A percentile compares a stretch with the other conserved stretches of the same genome.
These are phyloP conservation scores for Phthorimaea operculella DNA, from an alignment of 1,140 invertebrate genomes.

Conservation along the genomic window DNA sequence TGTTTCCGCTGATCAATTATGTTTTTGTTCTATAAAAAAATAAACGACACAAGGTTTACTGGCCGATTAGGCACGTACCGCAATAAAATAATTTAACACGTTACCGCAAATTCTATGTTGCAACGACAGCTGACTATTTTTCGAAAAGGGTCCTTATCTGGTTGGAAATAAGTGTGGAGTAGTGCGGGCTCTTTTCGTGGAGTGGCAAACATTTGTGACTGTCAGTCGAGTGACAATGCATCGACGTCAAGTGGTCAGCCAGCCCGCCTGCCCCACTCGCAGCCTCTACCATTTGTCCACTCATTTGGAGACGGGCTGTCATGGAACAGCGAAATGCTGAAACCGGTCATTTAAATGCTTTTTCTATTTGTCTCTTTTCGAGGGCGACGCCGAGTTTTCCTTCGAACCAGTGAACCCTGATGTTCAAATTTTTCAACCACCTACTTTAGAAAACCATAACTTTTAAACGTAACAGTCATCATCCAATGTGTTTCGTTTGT, in stretches of 20 bases:
- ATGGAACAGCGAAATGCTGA: background rate
- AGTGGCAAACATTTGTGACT: slow-evolving; percentile 45
- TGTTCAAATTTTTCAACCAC: too few relatives aligned
- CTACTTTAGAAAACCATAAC: too few relatives aligned
- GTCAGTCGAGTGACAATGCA: slow-evolving; percentile 48
- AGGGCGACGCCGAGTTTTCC: too few relatives aligned
- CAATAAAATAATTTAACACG: slow-evolving; percentile 26
- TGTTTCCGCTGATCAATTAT: slow-evolving; percentile 52
- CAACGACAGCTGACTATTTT: background rate
- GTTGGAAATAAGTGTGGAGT: background rate
- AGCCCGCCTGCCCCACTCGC: slow-evolving; percentile 13
- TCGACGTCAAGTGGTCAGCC: slow-evolving; percentile 35
- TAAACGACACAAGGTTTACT: slow-evolving; percentile 32
- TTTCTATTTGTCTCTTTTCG: too few relatives aligned
- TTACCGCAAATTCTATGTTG: slow-evolving; percentile 15
- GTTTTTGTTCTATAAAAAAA: slow-evolving; percentile 43
- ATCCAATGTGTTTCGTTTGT: too few relatives aligned
- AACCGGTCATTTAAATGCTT: too few relatives aligned
- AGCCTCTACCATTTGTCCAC: slow-evolving; percentile 28
- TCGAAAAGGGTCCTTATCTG: background rate
- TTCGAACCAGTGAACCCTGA: too few relatives aligned
- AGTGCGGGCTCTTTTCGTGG: slow-evolving; percentile 25
- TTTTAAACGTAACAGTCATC: too few relatives aligned
- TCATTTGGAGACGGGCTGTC: background rate
- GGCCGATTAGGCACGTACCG: slow-evolving; percentile 34